phyloP scores from a whole-genome alignment of 1,140 invertebrate species.

The Lysiphlebus fabarum region DNA sequence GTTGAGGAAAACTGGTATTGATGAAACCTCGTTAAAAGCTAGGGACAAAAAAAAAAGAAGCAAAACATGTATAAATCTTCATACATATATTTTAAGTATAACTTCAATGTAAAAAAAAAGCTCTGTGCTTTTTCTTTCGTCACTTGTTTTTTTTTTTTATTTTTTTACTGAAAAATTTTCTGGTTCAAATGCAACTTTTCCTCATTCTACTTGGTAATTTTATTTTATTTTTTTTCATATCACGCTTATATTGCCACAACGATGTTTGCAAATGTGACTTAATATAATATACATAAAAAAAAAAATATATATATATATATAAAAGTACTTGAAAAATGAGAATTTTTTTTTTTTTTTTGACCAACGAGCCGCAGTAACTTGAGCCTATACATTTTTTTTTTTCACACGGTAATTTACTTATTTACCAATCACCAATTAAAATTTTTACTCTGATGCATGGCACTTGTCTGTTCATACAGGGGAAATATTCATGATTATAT shows the following conservation, averaged over 20 bases:
- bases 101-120: slow-evolving; percentile 4
- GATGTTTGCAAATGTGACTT: too few relatives aligned
- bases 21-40: slow-evolving; percentile 34
- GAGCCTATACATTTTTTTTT: slow-evolving; percentile 20
- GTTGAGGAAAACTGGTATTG: slow-evolving; percentile 8
- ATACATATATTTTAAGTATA: slow-evolving; percentile 19
- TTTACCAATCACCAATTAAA: slow-evolving; percentile 51
- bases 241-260: not conserved
- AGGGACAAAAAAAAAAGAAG: slow-evolving; percentile 28
- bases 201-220: not conserved
- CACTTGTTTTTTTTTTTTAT: not conserved
- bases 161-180: not conserved
- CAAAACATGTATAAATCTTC: slow-evolving; percentile 27
- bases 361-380: slow-evolving; percentile 23
- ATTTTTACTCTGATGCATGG: slow-evolving; percentile 25
- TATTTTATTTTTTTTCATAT: slow-evolving; percentile 27
- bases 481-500: slow-evolving; percentile 1
- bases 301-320: too few relatives aligned
- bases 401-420: slow-evolving; percentile 49
- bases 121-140: slow-evolving; percentile 7
- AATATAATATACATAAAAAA: too few relatives aligned
- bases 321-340: slow-evolving; percentile 1
- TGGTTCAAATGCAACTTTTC: slow-evolving; percentile 12
- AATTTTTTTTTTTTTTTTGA: slow-evolving; percentile 27
- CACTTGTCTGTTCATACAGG: too few relatives aligned